phyloP scores from a whole-genome alignment of 2,797 vertebrate genomes.

The Triplophysa bombifrons region DNA sequence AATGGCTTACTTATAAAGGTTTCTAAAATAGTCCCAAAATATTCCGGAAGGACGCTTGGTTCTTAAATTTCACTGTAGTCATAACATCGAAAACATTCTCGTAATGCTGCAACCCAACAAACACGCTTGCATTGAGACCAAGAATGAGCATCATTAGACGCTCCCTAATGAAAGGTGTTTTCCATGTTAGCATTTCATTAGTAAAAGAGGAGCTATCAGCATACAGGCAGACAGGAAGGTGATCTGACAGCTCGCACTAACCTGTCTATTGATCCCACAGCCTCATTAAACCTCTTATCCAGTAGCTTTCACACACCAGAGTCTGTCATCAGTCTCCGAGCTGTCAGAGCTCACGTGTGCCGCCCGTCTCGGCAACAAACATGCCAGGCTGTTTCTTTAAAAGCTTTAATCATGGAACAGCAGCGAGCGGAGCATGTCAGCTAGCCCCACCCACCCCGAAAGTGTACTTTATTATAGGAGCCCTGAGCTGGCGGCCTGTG shows the following conservation, averaged over 20 bases:
- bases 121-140: too few relatives aligned
- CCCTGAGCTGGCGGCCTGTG: slow-evolving; percentile 69
- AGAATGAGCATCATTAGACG: too few relatives aligned
- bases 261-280: slow-evolving; percentile 58
- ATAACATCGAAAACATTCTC: too few relatives aligned
- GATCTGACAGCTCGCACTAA: slow-evolving; percentile 52
- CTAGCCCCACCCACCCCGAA: slow-evolving; percentile 69
- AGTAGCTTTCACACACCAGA: slow-evolving; percentile 51
- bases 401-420: slow-evolving; percentile 77
- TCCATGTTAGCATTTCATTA: slow-evolving; percentile 56
- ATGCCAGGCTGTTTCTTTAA: slow-evolving; percentile 78
- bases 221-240: slow-evolving; percentile 36
- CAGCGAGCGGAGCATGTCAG: slow-evolving; percentile 62
- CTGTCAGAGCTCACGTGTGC: slow-evolving; percentile 5
- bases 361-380: slow-evolving; percentile 63
- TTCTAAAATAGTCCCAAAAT: neutral
- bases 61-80: too few relatives aligned
- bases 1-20: neutral
- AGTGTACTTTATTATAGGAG: slow-evolving; percentile 82
- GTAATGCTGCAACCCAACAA: too few relatives aligned
- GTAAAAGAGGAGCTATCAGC: slow-evolving; percentile 50
- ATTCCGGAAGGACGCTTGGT: neutral
- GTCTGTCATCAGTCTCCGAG: slow-evolving; percentile 48
- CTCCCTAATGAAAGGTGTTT: slow-evolving; percentile 20
- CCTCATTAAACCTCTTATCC: slow-evolving; percentile 61